A percentile compares a stretch with the other conserved stretches of the same genome.
These are phyloP conservation scores for Urocitellus parryii DNA, from an alignment of 2,113 vertebrate species.

Conservation along the genomic window DNA sequence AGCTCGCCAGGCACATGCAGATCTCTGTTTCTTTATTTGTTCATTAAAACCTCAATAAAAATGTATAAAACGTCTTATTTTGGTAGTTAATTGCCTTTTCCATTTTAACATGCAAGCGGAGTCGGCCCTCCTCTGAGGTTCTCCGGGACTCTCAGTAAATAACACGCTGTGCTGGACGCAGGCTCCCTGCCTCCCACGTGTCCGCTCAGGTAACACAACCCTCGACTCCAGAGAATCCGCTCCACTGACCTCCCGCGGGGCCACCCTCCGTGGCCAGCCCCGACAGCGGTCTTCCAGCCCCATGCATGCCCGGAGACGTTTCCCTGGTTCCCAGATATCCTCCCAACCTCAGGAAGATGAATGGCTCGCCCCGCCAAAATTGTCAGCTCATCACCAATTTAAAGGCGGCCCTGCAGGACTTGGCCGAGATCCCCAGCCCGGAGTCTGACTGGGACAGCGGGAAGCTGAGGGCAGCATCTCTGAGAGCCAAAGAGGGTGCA, in stretches of 20 bases:
- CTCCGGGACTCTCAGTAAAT: conserved; percentile 72
- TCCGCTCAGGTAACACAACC: rapidly evolving
- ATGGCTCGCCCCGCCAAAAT: neutral
- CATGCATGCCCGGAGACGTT: rapidly evolving
- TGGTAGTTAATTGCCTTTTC: conserved; percentile 83
- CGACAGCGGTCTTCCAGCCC: rapidly evolving
- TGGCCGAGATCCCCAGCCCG: neutral
- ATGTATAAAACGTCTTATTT: conserved; percentile 83
- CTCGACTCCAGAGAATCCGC: neutral
- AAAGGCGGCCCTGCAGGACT: neutral
- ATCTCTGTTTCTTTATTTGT: conserved; percentile 87
- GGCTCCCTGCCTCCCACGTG: rapidly evolving
- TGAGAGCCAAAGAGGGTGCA: neutral
- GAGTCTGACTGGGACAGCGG: neutral
- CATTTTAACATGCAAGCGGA: conserved; percentile 75
- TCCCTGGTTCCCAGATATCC: neutral
- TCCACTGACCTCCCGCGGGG: too few species aligned
- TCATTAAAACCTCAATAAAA: conserved; percentile 88
- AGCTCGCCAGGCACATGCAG: conserved; percentile 73
- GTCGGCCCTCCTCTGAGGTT: conserved; percentile 55
- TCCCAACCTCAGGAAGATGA: rapidly evolving
- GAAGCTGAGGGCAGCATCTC: rapidly evolving
- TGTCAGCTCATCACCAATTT: neutral
- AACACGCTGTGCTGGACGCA: neutral
- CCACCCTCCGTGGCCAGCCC: rapidly evolving